Conservation (phyloP, 2,888 invertebrate species). For the Linnaemya tessellans region DNA sequence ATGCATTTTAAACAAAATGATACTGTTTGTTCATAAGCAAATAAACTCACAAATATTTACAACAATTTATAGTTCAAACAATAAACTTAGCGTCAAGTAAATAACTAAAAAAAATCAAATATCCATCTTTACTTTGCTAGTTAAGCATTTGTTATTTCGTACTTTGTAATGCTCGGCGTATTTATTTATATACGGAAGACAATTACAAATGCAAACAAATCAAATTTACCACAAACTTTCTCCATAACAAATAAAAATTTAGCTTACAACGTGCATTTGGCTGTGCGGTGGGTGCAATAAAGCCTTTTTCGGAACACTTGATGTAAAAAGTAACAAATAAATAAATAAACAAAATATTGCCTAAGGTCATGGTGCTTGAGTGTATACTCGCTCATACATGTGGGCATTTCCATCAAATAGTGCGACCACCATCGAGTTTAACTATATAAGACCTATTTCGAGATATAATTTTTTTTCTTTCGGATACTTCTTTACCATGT, state of each 20-base stretch:
- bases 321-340: constrained; percentile 2
- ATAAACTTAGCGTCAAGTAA: constrained; percentile 6
- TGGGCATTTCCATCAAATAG: neutral
- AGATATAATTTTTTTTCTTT: no score
- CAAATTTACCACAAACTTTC: constrained; percentile 55
- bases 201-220: constrained; percentile 35
- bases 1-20: constrained; percentile 15
- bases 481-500: no score
- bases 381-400: no score
- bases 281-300: constrained; percentile 5
- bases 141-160: constrained; percentile 12
- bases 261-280: constrained; percentile 11
- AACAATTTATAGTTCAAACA: constrained; percentile 28
- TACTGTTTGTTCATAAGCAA: constrained; percentile 6
- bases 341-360: constrained; percentile 23
- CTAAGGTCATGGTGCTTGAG: constrained; percentile 57
- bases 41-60: constrained; percentile 15
- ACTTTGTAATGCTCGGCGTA: neutral
- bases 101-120: neutral
- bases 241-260: constrained; percentile 52
- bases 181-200: constrained; percentile 60
- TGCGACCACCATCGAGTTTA: no score
- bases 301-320: neutral
- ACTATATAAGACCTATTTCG: no score
- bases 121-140: constrained; percentile 25